A percentile compares a stretch with the other conserved stretches of the same genome.
Evolutionary conservation across 2,888 invertebrate species (phyloP).

Genomic region (Dryobota labecula): DNA sequence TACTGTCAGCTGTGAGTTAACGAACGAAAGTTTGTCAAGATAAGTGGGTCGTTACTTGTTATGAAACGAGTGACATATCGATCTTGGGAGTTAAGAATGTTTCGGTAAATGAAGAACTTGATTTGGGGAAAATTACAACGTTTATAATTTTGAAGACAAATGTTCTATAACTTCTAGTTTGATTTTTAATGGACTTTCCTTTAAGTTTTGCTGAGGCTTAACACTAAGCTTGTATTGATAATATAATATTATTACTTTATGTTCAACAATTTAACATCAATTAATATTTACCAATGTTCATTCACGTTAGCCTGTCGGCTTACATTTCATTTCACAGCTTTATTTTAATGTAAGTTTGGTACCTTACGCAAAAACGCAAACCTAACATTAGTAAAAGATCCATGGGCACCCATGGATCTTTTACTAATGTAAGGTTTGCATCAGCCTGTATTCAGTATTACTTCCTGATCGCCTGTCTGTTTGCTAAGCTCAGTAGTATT

Average conservation of each 20-base stretch:
- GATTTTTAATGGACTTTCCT: background rate
- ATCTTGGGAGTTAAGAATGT: conserved; percentile 31
- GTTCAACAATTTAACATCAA: background rate
- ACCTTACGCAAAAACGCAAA: background rate
- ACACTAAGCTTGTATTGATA: background rate
- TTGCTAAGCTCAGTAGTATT: conserved; percentile 28
- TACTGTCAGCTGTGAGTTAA: conserved; percentile 62
- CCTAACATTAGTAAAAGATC: too few species aligned
- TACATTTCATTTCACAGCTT: background rate
- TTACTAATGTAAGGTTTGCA: background rate
- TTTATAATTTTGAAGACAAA: background rate
- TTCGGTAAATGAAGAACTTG: conserved; percentile 24
- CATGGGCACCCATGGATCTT: too few species aligned
- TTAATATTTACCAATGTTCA: background rate
- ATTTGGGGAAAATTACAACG: background rate
- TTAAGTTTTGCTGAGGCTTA: background rate
- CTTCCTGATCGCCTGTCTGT: conserved; percentile 27
- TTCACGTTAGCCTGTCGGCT: background rate
- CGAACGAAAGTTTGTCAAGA: conserved; percentile 65
- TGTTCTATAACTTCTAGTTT: background rate
- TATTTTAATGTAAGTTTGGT: background rate
- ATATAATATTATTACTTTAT: background rate
- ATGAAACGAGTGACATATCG: conserved; percentile 57
- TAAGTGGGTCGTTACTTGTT: conserved; percentile 66
- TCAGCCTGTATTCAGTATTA: background rate